phyloP scores from a whole-genome alignment of 2,888 invertebrate genomes.

The Yponomeuta cagnagella region DNA sequence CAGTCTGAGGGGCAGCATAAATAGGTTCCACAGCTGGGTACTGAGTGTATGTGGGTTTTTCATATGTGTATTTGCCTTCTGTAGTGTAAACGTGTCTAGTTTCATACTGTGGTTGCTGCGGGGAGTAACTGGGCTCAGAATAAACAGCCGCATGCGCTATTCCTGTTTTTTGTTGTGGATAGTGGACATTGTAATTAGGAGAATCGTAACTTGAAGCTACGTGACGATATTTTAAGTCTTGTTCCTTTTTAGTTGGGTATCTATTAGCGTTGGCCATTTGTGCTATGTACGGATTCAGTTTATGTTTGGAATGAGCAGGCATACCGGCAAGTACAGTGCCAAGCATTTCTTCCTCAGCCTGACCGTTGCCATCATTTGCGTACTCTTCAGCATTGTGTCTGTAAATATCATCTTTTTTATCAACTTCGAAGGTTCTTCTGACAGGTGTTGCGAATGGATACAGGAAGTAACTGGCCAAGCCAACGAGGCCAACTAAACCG shows the following conservation, averaged over 20 bases:
- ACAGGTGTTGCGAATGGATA: slow-evolving; percentile 83
- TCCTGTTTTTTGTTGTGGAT: slow-evolving; percentile 68
- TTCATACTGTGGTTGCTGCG: slow-evolving; percentile 47
- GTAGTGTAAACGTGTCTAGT: slow-evolving; percentile 61
- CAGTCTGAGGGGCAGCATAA: slow-evolving; percentile 60
- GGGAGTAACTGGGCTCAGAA: slow-evolving; percentile 54
- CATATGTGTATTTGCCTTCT: slow-evolving; percentile 53
- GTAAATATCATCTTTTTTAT: slow-evolving; percentile 78
- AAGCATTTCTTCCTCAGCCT: slow-evolving; percentile 85
- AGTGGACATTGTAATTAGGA: slow-evolving; percentile 56
- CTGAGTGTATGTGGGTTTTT: slow-evolving; percentile 45
- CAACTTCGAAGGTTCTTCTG: slow-evolving; percentile 79
- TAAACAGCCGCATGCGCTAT: slow-evolving; percentile 68
- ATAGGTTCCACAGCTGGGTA: slow-evolving; percentile 61
- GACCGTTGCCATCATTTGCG: slow-evolving; percentile 78
- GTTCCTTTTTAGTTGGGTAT: slow-evolving; percentile 60
- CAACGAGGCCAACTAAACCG: slow-evolving; percentile 83
- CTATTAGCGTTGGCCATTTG: slow-evolving; percentile 55
- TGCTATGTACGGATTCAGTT: slow-evolving; percentile 63
- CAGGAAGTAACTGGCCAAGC: slow-evolving; percentile 84
- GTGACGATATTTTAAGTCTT: slow-evolving; percentile 64
- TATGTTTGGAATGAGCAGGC: slow-evolving; percentile 69
- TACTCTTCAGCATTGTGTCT: slow-evolving; percentile 82
- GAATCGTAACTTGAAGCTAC: slow-evolving; percentile 52
- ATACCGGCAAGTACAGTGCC: slow-evolving; percentile 84